A percentile compares a stretch with the other conserved stretches of the same genome.
phyloP scores from a whole-genome alignment of 2,888 invertebrate genomes.

The Sipha maydis region DNA sequence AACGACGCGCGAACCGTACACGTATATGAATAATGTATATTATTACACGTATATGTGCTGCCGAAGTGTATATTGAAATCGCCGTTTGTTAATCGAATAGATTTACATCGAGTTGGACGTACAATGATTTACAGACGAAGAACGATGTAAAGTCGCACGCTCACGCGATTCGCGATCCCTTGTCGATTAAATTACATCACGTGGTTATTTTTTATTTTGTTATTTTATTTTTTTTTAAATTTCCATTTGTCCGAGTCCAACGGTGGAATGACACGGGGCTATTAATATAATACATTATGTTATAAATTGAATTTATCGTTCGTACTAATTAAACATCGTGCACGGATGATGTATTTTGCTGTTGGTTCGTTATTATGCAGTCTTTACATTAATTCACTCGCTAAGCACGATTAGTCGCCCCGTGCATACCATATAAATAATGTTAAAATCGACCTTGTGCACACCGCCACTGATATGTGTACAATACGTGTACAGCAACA shows the following conservation, averaged over 20 bases:
- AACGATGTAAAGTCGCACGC: too few species aligned
- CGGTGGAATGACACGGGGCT: not conserved
- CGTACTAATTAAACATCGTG: constrained; percentile 18
- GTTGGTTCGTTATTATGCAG: constrained; percentile 23
- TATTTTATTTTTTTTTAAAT: not conserved
- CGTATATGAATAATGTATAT: too few species aligned
- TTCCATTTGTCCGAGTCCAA: not conserved
- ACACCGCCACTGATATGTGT: not conserved
- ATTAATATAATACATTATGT: too few species aligned
- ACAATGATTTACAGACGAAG: not conserved
- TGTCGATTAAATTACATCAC: not conserved
- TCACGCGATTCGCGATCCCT: not conserved
- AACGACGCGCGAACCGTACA: not conserved
- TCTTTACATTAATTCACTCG: constrained; percentile 24
- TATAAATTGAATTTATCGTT: not conserved
- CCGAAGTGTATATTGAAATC: not conserved
- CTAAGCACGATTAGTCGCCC: not conserved
- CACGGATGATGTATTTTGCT: not conserved
- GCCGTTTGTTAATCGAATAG: not conserved
- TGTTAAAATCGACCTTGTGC: constrained; percentile 39
- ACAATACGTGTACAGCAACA: not conserved
- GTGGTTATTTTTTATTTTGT: not conserved
- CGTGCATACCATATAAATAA: not conserved
- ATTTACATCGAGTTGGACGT: not conserved
- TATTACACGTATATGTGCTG: too few species aligned